Evolutionary conservation across 2,888 invertebrate genomes (phyloP), one percentile per base, ranked within the genome.

Genomic region (Athrips mouffetella): DNA sequence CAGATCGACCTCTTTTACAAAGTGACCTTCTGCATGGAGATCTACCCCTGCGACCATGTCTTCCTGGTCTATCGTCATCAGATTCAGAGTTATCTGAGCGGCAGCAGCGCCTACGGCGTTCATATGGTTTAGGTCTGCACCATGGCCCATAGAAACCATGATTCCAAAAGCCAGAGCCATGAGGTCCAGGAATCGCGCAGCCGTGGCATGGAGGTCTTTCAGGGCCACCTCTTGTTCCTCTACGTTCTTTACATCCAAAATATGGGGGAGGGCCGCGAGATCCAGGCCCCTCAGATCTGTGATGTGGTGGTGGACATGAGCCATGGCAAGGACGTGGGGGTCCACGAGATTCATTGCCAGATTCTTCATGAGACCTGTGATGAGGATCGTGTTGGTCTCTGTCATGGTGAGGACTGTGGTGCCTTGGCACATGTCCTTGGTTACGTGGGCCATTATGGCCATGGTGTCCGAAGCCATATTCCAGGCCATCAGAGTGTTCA

Each of bases 81-180:
- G 31, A 33, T 6, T 16, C 33, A 33, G 33, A 16, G 15, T 33
- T 13, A 13, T 33, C 33, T 3, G 13, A 2, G 6, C 15, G 2
- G 33, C 33, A 33, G 21, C 31, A 33, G 10, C 37, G 10, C 5
- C 49, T 18, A 18, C 39, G 25, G 16, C 39, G 16, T 13, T 10
- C 11, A 30, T 20, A 37, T 15, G 30, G 52, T 50, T 33, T 11
- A n/a, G 33, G 33, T 33, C 33, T 2, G 33, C 33, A 33, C 16
- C 44, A 52, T 18, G 47, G 47, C n/a, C 54, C 53, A 11, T 41
- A 8, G 23, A 21, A 23, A 8, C 27, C 15, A 3, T 7, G 20
- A 11, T 33, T 2, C 33, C 33, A 3, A 13, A 15, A 6, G 13
- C 10, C 15, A n/a, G 15, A 15, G 2, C 37, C 37, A 15, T 3